Base-by-base conservation (phyloP, 2,113 vertebrate genomes). In the Austrofundulus limnaeus region DNA sequence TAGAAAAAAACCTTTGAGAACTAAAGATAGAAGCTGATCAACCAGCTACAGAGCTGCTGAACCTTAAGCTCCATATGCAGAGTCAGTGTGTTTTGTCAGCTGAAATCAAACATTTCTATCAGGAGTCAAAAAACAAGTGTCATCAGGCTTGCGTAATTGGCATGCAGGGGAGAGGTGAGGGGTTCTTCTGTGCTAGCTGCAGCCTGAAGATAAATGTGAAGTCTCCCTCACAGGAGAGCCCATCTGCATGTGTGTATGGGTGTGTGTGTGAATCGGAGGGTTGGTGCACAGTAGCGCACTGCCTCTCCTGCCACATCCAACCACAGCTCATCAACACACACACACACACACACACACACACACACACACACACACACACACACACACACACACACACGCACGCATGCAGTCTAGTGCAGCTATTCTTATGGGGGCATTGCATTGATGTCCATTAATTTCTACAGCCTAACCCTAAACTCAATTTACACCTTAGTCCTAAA, bases 151-250 rank as follows among this genome's bases (percentile, higher is more conserved):
- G 5, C 15, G 25, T 83, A 84, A 85, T 78, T 85, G 83, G 38
- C 85, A 87, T 76, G 53, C 49, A 49, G 69, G 20, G 51, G 68
- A 52, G 52, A 64, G 75, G 56, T 66, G 71, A 73, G 68, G 15
- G 43, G 70, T 79, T 75, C 55, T 34, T 77, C 64, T 77, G 78
- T 78, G 56, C 64, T 81, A 76, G 46, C 67, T 37, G 51, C 6
- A 61, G 77, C 70, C 77, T 82, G 70, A 72, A 72, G 67, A 77
- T 82, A 69, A 82, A 80, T 75, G 52, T 46, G 28, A 58, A 56
- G 43, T 39, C 47, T 13, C 7, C 17, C 15, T 66, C 75, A 61
- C 52, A 19, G 0, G 57, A 71, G 81, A 77, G 63, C 25, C 3
- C n/a, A 61, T 79, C n/a, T 78, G 23, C 70, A 63, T 64, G 70